A percentile compares a stretch with the other conserved stretches of the same genome.
Conservation (phyloP, 1,140 invertebrate species). For the Gryon sp. region DNA sequence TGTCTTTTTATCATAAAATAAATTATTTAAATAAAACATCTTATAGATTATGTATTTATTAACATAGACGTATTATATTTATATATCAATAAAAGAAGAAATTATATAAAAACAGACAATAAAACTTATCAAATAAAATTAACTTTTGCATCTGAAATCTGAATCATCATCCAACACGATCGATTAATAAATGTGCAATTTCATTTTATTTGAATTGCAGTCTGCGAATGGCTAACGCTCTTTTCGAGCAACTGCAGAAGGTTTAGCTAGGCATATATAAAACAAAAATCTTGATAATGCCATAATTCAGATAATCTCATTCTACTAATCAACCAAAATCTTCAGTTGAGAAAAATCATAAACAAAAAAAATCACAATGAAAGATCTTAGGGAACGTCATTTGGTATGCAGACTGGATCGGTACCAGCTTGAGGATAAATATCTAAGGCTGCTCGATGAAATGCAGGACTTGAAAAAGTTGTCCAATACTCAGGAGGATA, state of each 20-base stretch:
- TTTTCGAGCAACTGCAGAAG: conserved; percentile 18
- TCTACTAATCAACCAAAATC: conserved; percentile 30
- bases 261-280: conserved; percentile 13
- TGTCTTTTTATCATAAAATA: too few species aligned
- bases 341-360: conserved; percentile 24
- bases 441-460: conserved; percentile 74
- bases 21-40: too few species aligned
- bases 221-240: conserved; percentile 32
- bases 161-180: too few species aligned
- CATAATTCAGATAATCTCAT: conserved; percentile 11
- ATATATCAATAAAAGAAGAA: too few species aligned
- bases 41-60: too few species aligned
- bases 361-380: conserved; percentile 44
- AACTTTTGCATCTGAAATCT: too few species aligned
- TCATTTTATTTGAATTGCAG: conserved; percentile 45
- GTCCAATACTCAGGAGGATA: conserved; percentile 74
- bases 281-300: conserved; percentile 14
- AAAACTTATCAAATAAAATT: too few species aligned
- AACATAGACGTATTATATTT: too few species aligned
- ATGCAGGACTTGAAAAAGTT: conserved; percentile 72
- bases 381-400: conserved; percentile 76
- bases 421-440: conserved; percentile 75
- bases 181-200: conserved; percentile 10
- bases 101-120: too few species aligned
- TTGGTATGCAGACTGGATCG: conserved; percentile 74